Conservation (phyloP, 2,888 invertebrate species). For the Argyra leucocephala region DNA sequence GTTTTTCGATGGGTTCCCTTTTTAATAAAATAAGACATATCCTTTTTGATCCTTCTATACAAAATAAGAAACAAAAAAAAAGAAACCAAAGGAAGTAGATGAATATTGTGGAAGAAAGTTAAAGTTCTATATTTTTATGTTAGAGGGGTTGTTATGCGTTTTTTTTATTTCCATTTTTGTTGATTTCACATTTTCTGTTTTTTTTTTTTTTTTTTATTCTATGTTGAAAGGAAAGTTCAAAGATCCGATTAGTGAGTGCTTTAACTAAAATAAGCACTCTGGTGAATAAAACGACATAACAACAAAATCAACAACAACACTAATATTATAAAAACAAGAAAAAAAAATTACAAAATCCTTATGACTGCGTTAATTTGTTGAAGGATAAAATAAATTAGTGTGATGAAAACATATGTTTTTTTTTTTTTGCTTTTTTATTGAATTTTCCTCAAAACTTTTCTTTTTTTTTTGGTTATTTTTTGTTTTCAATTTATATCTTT, state of each 20-base stretch:
- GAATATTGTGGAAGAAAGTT: background rate
- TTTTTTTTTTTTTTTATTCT: background rate
- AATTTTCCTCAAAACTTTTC: too few relatives aligned
- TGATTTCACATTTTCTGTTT: background rate
- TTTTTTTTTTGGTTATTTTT: background rate
- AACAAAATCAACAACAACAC: background rate
- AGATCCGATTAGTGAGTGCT: background rate
- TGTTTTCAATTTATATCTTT: background rate
- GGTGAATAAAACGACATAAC: background rate
- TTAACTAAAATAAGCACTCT: background rate
- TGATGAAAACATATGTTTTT: background rate
- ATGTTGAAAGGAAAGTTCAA: conserved; percentile 1
- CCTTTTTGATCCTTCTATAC: background rate
- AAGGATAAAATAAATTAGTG: conserved; percentile 4
- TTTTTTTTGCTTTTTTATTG: background rate
- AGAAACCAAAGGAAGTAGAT: background rate
- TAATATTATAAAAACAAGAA: background rate
- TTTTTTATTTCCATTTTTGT: background rate
- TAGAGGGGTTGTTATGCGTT: background rate
- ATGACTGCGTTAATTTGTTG: conserved; percentile 4
- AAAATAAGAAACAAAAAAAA: background rate
- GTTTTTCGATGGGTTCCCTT: background rate
- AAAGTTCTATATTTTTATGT: background rate
- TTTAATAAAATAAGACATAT: background rate
- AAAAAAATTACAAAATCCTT: background rate